Conservation (phyloP, 2,888 invertebrate species). For the Hanleya hanleyi region DNA sequence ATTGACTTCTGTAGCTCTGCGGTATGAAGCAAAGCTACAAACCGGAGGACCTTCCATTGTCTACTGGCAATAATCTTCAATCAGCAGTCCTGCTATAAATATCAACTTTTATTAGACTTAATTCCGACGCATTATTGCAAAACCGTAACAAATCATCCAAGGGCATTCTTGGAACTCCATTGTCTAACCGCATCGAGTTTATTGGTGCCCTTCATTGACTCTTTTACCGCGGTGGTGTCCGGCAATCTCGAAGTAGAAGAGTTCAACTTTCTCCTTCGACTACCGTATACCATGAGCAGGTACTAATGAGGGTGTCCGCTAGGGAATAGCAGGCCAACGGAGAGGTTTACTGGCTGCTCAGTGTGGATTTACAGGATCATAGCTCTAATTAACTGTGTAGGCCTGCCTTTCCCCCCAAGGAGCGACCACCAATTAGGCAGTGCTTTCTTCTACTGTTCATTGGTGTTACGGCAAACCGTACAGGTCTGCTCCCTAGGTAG, state of each 20-base stretch:
- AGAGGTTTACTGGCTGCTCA: neutral
- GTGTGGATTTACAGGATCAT: slow-evolving; percentile 4
- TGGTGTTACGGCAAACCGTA: neutral
- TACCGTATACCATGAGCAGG: neutral
- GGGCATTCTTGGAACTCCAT: neutral
- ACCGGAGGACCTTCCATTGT: neutral
- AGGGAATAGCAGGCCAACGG: neutral
- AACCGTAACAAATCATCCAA: neutral
- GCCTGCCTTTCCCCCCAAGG: neutral
- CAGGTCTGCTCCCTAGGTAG: neutral
- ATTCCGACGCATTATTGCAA: slow-evolving; percentile 4
- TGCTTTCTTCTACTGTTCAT: neutral
- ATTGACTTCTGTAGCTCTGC: neutral
- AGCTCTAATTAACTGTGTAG: slow-evolving; percentile 8
- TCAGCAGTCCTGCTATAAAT: neutral
- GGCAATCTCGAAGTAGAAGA: too few relatives aligned
- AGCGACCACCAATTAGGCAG: neutral
- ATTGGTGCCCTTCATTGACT: neutral
- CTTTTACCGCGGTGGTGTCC: neutral
- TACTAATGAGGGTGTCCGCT: slow-evolving; percentile 1
- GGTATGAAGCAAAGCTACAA: too few relatives aligned
- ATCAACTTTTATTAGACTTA: slow-evolving; percentile 3
- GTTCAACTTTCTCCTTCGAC: neutral
- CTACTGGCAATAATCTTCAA: neutral
- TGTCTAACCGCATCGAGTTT: neutral